Evolutionary conservation across 2,113 vertebrate genomes (phyloP).

Genomic region (Sigmodon hispidus): DNA sequence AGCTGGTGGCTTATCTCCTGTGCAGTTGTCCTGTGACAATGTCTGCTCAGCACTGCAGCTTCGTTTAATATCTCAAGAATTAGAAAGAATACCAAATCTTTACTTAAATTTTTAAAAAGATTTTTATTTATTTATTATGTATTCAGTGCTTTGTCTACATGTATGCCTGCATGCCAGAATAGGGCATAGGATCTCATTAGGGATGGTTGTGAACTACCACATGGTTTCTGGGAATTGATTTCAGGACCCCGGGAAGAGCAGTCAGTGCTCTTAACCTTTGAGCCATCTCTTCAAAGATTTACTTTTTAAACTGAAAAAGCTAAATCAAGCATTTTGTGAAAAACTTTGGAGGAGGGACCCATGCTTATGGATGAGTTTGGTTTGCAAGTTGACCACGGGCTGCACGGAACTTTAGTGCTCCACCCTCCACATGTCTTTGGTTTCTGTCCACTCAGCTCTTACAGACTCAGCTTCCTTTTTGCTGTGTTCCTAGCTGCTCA

Average conservation of each 20-base stretch:
- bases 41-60: not conserved
- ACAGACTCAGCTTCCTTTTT: not conserved
- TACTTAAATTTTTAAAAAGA: not conserved
- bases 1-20: not conserved
- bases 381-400: not conserved
- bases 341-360: not conserved
- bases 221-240: not conserved
- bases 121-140: not conserved
- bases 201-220: not conserved
- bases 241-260: not conserved
- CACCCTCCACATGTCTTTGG: not conserved
- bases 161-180: not conserved
- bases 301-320: not conserved
- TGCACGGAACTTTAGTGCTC: not conserved
- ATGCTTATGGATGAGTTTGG: not conserved
- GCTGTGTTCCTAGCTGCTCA: not conserved
- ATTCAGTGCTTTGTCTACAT: not conserved
- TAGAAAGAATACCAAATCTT: not conserved
- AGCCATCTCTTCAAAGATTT: not conserved
- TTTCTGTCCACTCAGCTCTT: not conserved
- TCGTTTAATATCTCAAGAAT: not conserved
- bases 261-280: not conserved
- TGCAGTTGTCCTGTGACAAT: not conserved
- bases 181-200: not conserved
- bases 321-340: not conserved